A percentile compares a stretch with the other conserved stretches of the same genome.
Evolutionary conservation across 2,113 vertebrate genomes (phyloP).

Genomic region (Collichthys lucidus): DNA sequence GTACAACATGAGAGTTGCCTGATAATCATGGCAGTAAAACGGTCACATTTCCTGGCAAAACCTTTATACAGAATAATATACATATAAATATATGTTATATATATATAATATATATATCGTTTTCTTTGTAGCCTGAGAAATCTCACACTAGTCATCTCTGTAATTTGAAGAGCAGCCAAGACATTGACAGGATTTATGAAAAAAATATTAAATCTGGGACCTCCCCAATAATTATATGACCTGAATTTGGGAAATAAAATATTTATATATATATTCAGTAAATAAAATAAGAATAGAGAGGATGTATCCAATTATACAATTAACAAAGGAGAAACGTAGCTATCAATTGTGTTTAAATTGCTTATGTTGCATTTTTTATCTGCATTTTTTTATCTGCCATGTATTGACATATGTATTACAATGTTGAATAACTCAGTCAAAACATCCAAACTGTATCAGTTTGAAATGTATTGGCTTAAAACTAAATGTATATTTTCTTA

Average conservation of each 20-base stretch:
- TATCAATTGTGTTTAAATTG: neutral
- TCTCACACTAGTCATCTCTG: neutral
- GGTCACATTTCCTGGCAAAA: too few species aligned
- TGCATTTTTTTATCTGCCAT: neutral
- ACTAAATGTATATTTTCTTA: neutral
- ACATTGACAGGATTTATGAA: neutral
- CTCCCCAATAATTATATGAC: neutral
- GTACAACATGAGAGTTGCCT: neutral
- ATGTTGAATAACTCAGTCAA: neutral
- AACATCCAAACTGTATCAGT: neutral
- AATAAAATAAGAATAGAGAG: neutral
- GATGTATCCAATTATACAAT: neutral
- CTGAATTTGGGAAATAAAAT: too few species aligned
- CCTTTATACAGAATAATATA: too few species aligned
- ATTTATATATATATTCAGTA: neutral
- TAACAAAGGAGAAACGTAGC: neutral
- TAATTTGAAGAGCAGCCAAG: constrained; percentile 5
- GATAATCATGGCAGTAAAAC: neutral
- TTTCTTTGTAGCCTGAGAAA: neutral
- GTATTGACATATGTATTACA: neutral
- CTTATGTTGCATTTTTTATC: neutral
- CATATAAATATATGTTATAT: too few species aligned
- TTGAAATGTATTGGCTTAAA: neutral
- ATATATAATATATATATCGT: too few species aligned
- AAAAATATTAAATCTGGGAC: neutral